Base-by-base conservation (phyloP, 2,888 invertebrate species). In the Liposcelis brunnea region DNA sequence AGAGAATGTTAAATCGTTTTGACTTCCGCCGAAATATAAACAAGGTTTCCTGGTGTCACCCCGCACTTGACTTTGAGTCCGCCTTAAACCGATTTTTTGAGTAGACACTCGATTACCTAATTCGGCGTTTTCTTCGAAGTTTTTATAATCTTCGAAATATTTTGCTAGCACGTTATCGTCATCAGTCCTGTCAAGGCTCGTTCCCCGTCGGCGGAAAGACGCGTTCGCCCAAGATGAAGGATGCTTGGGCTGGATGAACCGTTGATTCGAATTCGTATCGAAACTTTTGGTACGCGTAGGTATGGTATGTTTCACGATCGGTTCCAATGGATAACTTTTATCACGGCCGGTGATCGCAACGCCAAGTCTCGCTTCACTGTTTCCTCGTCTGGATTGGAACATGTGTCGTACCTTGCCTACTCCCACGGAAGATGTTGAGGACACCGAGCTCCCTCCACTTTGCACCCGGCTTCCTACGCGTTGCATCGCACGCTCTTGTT, bases 261-360 rank as follows among this genome's bases (percentile, higher is more conserved):
- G 34, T 61, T 61, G 46, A 35, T 14, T 19, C 35, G 26, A 21
- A 37, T 34, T 47, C 48, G 34, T 46, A 47, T 2, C 47, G 48
- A 46, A 47, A 47, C 40, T 47, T 55, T 58, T 54, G 65, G 66
- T 19, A 15, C 19, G 34, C 8, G 40, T 12, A 11, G 43, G 47
- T 15, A 18, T n/a, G n/a, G 11, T 32, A 54, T 72, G 72, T 49
- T 58, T 59, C 53, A 70, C 70, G 46, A 86, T 70, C 0, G 86
- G 86, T 56, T 83, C 80, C 1, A 86, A 66, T 0, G 83, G 85
- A 61, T 84, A 80, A 58, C 84, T 83, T 55, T 80, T 78, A 63
- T 86, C 85, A 47, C 55, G 52, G 7, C 59, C 59, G 6, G 54
- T 50, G 12, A 26, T 45, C 31, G 40, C 47, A 43, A 26, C 47